Evolutionary conservation across 2,113 vertebrate species (phyloP), one percentile per base, ranked within the genome.

Genomic region (Cynoglossus semilaevis): DNA sequence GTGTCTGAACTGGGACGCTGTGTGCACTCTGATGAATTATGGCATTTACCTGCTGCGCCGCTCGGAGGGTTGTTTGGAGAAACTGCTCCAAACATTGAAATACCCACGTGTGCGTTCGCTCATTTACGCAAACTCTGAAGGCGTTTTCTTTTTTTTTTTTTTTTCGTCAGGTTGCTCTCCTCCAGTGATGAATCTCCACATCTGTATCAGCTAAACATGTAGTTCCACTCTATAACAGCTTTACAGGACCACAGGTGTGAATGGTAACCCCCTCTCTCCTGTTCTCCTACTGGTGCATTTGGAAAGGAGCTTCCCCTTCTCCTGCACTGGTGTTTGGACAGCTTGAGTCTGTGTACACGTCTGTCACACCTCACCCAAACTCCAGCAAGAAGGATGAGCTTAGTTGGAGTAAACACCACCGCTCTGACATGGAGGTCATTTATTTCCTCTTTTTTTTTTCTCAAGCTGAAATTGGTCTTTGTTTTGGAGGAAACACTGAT

Each of bases 11-110:
- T 85, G 82, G 86, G 85, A n/a, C 53, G 81, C 88, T 87, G 87
- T 88, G 82, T 88, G 84, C 82, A 76, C 86, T 84, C 77, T 66
- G 57, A 91, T 90, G 87, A 90, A 91, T 90, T 88, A 88, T 91
- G 88, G 83, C 87, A 91, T 90, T 91, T 89, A 91, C 85, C 76
- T 87, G 87, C 82, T 83, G 80, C 71, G 74, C 80, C 6, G 74
- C 67, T 52, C 77, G 53, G 77, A 82, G 84, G 77, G 86, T 83
- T 91, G 87, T 91, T 91, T 88, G 70, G 82, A 86, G 80, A 86
- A 85, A 86, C 82, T 43, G 78, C 85, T 86, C 76, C 76, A 81
- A 87, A 89, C 72, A 76, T 70, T 15, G 81, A 79, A 81, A 67
- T 72, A 68, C 79, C 80, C 82, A 79, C 78, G 61, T 80, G 83